Evolutionary conservation across 1,140 invertebrate genomes (phyloP), one percentile per base, ranked within the genome.

Genomic region (Condylostylus longicornis): DNA sequence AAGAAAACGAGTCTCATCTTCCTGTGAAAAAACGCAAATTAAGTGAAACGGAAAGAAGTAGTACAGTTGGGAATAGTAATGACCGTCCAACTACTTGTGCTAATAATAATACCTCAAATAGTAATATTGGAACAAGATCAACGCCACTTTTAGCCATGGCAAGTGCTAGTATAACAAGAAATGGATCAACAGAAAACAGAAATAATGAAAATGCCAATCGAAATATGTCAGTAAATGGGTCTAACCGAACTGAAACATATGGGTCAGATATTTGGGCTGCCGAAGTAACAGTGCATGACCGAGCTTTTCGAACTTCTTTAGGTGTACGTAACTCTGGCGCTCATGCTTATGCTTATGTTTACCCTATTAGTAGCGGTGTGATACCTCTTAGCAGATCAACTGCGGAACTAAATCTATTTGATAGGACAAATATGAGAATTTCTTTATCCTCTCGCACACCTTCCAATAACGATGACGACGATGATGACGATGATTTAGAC

Each of bases 231-330:
- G n/a, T n/a, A n/a, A n/a, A n/a, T n/a, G n/a, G n/a, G n/a, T n/a
- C n/a, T n/a, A n/a, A 35, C 0, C 35, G 42, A 2, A 13, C 44
- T 2, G 46, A 53, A 20, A 42, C 42, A 21, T 56, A 54, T 20
- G 56, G 58, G 36, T 54, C 57, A 0, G 57, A 60, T 36, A 59
- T 60, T 18, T 60, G 57, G 57, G 56, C 57, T 1, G 57, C 57
- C 5, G 57, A 60, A 34, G 51, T 60, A 1, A 59, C 57, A 0
- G 51, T 60, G 4, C 56, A 54, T 12, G 57, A 60, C 41, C 47
- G 54, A 6, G 51, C 53, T 6, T 43, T 49, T 29, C 45, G 58
- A 12, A 48, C 48, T 28, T 46, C 45, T 37, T 20, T 22, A 35
- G 39, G 54, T 18, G 38, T 51, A 34, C 43, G 54, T 9, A 46